Evolutionary conservation across 2,113 vertebrate species (phyloP).

Genomic region (Podilymbus podiceps): DNA sequence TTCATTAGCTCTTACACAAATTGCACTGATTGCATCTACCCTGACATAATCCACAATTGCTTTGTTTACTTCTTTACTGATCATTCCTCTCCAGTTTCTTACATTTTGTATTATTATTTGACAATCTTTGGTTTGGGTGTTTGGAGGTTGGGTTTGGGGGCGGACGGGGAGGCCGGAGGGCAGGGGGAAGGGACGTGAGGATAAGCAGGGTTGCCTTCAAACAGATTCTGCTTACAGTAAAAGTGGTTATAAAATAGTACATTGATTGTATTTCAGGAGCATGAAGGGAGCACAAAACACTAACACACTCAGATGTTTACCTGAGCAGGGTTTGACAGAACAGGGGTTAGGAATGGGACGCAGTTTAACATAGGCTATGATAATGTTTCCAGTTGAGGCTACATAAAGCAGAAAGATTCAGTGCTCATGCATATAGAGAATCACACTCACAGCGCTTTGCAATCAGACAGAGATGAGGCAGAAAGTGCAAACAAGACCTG

Average conservation of each 20-base stretch:
- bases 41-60: background rate
- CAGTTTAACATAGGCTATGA: background rate
- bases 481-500: background rate
- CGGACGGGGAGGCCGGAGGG: too few relatives aligned
- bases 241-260: background rate
- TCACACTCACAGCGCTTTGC: background rate
- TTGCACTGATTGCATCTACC: background rate
- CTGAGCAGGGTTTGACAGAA: background rate
- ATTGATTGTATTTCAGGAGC: background rate
- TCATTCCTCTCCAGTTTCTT: background rate
- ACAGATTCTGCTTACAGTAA: background rate
- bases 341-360: rapidly evolving
- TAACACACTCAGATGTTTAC: background rate
- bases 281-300: background rate
- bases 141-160: background rate
- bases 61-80: background rate
- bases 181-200: rapidly evolving
- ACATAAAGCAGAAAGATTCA: background rate
- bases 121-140: background rate
- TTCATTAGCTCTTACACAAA: background rate
- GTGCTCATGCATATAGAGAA: background rate
- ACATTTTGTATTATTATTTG: background rate
- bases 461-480: background rate
- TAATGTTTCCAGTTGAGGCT: background rate
- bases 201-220: background rate